Conservation (phyloP, 2,888 invertebrate genomes). For the Meiosimyza platycephala region DNA sequence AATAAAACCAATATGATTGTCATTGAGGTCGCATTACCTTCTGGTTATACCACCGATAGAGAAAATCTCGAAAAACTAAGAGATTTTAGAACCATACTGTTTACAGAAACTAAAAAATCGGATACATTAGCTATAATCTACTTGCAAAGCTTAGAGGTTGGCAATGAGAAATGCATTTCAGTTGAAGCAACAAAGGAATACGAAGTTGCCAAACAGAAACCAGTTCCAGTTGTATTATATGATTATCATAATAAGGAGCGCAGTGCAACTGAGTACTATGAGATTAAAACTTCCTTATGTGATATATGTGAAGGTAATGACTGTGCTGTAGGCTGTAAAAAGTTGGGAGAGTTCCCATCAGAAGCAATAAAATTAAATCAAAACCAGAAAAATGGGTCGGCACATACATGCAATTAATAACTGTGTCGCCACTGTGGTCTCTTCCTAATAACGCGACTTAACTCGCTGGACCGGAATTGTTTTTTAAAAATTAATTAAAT, state of each 20-base stretch:
- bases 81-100: constrained; percentile 4
- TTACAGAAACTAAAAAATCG: constrained; percentile 12
- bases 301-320: too few species aligned
- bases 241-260: constrained; percentile 26
- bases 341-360: too few species aligned
- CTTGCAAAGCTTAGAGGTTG: constrained; percentile 19
- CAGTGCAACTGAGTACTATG: neutral
- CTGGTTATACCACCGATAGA: constrained; percentile 3
- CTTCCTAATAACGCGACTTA: too few species aligned
- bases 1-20: neutral
- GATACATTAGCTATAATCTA: constrained; percentile 15
- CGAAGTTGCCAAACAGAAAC: constrained; percentile 4
- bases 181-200: constrained; percentile 14
- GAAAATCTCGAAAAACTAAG: neutral
- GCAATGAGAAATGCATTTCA: constrained; percentile 12
- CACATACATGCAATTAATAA: too few species aligned
- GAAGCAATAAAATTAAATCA: too few species aligned
- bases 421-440: too few species aligned
- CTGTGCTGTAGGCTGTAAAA: too few species aligned
- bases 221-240: constrained; percentile 20
- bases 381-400: too few species aligned
- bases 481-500: too few species aligned
- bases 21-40: constrained; percentile 10
- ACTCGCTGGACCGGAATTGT: too few species aligned
- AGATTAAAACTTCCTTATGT: too few species aligned